Evolutionary conservation across 2,113 vertebrate genomes (phyloP), one percentile per base, ranked within the genome.

Genomic region (Polypterus senegalus): DNA sequence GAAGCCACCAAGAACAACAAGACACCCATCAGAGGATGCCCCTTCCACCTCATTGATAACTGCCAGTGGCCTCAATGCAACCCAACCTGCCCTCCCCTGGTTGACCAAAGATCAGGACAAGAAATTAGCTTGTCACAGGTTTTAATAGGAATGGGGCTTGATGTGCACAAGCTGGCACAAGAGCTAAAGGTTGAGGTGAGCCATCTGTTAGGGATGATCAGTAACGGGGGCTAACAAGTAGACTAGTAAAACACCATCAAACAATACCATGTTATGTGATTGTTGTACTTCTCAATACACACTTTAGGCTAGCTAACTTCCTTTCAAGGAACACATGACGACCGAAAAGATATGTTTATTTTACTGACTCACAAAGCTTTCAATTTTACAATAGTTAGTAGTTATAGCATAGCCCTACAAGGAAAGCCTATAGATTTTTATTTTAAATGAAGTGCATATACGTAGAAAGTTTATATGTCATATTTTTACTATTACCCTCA

Each of bases 41-140:
- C 87, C 56, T 88, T 85, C 66, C 81, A 88, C 66, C 73, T 90
- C 47, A 72, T 90, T 47, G 88, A 90, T 70, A 79, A 66, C 67
- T 90, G 89, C 67, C 86, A 84, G 46, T 78, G 74, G 81, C 87
- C 87, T 9, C 87, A 91, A 67, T 91, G 88, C 71, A 90, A 91
- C 74, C 88, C 89, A 62, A 89, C 84, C 53, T 91, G 89, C 66
- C 85, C 88, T 3, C 74, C 81, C 6, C 73, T 90, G 65, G 76
- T 86, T 11, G 82, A 89, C 60, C 80, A 66, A 65, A 75, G 75
- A 65, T 84, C 86, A 9, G 79, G 84, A 54, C 85, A 85, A 67
- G 85, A 90, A 73, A 75, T 87, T 61, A 88, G 81, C 49, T 71
- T 89, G 61, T 66, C 87, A 63, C 84, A 89, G 77, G 79, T 85